A percentile compares a stretch with the other conserved stretches of the same genome.
phyloP scores from a whole-genome alignment of 2,888 invertebrate species.

The Eupithecia subfuscata region DNA sequence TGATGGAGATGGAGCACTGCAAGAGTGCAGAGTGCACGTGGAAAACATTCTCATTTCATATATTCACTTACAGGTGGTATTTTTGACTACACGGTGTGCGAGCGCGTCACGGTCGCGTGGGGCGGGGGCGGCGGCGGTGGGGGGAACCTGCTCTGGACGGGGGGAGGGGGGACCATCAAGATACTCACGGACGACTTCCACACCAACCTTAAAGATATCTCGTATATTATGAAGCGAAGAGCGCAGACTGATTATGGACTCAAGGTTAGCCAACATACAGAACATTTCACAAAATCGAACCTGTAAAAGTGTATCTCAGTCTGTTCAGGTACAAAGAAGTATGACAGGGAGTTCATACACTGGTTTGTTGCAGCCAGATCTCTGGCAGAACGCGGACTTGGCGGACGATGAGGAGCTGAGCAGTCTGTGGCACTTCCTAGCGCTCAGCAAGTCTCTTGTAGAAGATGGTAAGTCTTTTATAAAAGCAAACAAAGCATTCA shows the following conservation, averaged over 20 bases:
- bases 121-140: conserved; percentile 87
- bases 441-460: conserved; percentile 87
- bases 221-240: conserved; percentile 88
- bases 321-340: not conserved
- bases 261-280: conserved; percentile 79
- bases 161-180: conserved; percentile 78
- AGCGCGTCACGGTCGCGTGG: conserved; percentile 93
- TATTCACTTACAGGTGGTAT: conserved; percentile 80
- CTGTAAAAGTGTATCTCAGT: not conserved
- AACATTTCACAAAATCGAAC: not conserved
- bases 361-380: conserved; percentile 82
- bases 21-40: conserved; percentile 15
- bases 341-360: not conserved
- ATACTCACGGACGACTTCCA: conserved; percentile 75
- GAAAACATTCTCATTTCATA: not conserved
- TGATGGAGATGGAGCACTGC: not conserved
- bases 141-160: conserved; percentile 88
- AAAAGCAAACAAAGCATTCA: not conserved
- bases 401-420: conserved; percentile 90
- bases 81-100: conserved; percentile 90
- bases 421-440: conserved; percentile 93
- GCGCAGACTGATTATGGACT: conserved; percentile 91
- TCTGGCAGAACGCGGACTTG: conserved; percentile 91
- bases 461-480: conserved; percentile 82
- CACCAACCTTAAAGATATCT: conserved; percentile 86